phyloP scores from a whole-genome alignment of 1,140 invertebrate species.

The Drosophila ananassae region DNA sequence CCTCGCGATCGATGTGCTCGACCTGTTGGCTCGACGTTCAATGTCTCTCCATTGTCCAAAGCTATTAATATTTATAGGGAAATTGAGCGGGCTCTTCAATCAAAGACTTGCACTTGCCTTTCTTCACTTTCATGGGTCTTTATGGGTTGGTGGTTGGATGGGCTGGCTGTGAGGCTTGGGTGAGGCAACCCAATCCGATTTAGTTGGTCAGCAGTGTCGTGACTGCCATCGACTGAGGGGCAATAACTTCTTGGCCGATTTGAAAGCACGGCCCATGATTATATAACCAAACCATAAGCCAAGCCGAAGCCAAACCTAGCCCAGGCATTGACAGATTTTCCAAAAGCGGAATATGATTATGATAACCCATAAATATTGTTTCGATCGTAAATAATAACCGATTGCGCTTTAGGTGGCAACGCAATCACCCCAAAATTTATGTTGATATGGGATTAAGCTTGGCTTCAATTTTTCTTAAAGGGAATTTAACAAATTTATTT shows the following conservation, averaged over 20 bases:
- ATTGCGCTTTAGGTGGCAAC: constrained; percentile 29
- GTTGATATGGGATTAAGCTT: neutral
- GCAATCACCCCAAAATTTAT: constrained; percentile 17
- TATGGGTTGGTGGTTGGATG: constrained; percentile 7
- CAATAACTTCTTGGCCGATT: constrained; percentile 52
- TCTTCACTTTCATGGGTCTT: constrained; percentile 59
- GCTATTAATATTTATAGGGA: constrained; percentile 61
- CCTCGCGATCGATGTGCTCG: constrained; percentile 29
- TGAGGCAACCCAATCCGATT: constrained; percentile 36
- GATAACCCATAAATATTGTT: constrained; percentile 42
- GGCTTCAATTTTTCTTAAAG: neutral
- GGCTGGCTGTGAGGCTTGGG: neutral
- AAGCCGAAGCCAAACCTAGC: constrained; percentile 9
- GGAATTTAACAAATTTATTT: neutral
- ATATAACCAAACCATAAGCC: constrained; percentile 36
- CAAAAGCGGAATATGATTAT: constrained; percentile 42
- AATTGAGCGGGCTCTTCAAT: constrained; percentile 24
- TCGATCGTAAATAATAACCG: constrained; percentile 32
- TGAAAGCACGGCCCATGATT: constrained; percentile 45
- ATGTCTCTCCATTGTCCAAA: constrained; percentile 29
- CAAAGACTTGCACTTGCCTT: constrained; percentile 53
- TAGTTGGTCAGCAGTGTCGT: constrained; percentile 46
- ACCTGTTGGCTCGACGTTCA: constrained; percentile 20
- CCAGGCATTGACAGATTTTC: constrained; percentile 42
- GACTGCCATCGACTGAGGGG: constrained; percentile 33